A percentile compares a stretch with the other conserved stretches of the same genome.
Conservation (phyloP, 2,797 vertebrate genomes). For the Lagorchestes hirsutus region DNA sequence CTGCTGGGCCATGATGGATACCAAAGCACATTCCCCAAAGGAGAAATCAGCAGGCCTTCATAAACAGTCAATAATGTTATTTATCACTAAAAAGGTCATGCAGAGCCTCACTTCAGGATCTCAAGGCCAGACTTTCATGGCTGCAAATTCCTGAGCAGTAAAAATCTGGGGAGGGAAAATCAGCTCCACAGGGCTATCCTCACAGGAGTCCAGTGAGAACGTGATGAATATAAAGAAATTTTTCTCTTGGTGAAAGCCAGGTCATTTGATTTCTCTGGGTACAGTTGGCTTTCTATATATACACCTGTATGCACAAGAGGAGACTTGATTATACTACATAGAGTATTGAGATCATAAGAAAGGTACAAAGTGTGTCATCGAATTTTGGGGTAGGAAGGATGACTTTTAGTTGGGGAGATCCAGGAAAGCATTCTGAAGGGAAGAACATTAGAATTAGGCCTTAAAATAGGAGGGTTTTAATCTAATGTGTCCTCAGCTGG, state of each 20-base stretch:
- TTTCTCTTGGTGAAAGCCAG: neutral
- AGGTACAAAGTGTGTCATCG: neutral
- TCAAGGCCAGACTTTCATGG: neutral
- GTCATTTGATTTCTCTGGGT: neutral
- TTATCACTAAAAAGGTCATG: neutral
- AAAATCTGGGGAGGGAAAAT: neutral
- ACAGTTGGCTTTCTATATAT: neutral
- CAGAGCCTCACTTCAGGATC: neutral
- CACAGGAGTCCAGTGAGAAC: neutral
- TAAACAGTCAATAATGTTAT: neutral
- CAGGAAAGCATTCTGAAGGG: neutral
- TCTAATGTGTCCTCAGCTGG: neutral
- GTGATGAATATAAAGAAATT: neutral
- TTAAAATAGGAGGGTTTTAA: neutral
- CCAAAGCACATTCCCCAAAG: neutral
- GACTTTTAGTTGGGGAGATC: neutral
- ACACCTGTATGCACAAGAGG: neutral
- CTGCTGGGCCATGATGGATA: neutral
- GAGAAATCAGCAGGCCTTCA: neutral
- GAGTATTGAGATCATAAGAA: neutral
- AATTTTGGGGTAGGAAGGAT: neutral
- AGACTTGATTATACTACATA: neutral
- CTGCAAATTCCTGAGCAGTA: neutral
- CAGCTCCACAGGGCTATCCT: neutral
- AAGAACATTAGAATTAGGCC: neutral